Evolutionary conservation across 2,113 vertebrate species (phyloP).

Genomic region (Craseonycteris thonglongyai): DNA sequence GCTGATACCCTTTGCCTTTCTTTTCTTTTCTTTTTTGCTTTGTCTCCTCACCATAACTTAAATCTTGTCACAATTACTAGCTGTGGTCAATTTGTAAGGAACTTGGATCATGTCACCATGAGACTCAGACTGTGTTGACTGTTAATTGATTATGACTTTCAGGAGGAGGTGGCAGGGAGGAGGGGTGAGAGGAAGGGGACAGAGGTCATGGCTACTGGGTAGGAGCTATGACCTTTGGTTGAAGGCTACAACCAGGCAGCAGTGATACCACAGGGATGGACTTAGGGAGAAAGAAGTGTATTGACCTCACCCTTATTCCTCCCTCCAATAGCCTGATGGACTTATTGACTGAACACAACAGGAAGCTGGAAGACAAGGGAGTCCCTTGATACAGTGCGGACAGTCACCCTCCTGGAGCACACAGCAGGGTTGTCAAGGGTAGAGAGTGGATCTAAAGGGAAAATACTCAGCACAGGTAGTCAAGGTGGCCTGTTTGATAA

Average conservation of each 20-base stretch:
- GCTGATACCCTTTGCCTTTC: neutral
- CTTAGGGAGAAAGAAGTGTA: neutral
- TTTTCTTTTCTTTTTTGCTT: too few species aligned
- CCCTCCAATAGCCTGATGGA: neutral
- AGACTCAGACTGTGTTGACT: neutral
- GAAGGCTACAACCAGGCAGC: neutral
- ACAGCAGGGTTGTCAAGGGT: neutral
- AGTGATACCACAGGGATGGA: neutral
- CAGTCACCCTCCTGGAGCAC: neutral
- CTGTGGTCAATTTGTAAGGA: neutral
- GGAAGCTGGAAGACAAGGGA: neutral
- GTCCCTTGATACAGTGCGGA: neutral
- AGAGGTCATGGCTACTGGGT: neutral
- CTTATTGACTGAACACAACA: neutral
- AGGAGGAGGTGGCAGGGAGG: fast-evolving
- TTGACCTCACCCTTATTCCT: neutral
- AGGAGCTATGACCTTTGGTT: neutral
- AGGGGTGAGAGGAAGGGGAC: neutral
- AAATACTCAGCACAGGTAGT: neutral
- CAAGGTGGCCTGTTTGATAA: neutral
- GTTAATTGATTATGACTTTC: neutral
- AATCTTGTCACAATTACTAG: neutral
- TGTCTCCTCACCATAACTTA: neutral
- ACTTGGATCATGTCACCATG: neutral
- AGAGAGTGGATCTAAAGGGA: neutral